phyloP scores from a whole-genome alignment of 64 coral and sea anemone species.

The Porites lutea region DNA sequence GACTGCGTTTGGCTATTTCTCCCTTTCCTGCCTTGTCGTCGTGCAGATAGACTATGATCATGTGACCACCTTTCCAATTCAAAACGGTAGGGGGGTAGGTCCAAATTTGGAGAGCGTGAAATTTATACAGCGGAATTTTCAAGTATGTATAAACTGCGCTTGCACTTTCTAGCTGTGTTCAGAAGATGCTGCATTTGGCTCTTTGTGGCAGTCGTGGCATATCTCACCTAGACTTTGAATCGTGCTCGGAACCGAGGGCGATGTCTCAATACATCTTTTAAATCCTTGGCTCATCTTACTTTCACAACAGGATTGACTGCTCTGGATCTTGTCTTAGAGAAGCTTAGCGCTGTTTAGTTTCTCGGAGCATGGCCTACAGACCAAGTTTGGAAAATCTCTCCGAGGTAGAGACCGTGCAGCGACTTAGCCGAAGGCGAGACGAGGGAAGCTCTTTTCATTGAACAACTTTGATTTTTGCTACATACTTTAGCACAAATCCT shows the following conservation, averaged over 20 bases:
- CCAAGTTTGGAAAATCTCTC: constrained; percentile 8
- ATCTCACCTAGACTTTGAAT: neutral
- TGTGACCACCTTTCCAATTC: too few relatives aligned
- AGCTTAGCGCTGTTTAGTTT: neutral
- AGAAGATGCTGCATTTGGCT: neutral
- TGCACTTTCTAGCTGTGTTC: too few relatives aligned
- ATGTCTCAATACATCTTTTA: constrained; percentile 13
- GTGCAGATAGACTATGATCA: too few relatives aligned
- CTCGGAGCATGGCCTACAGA: constrained; percentile 1
- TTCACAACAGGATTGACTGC: constrained; percentile 11
- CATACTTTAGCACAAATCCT: too few relatives aligned
- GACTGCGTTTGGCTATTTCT: too few relatives aligned
- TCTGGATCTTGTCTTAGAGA: neutral
- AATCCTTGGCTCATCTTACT: neutral
- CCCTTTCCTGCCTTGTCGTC: too few relatives aligned
- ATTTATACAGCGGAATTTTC: too few relatives aligned
- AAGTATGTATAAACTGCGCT: too few relatives aligned
- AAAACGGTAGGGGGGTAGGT: too few relatives aligned
- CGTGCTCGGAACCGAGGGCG: neutral
- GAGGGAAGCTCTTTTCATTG: neutral
- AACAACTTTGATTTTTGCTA: neutral
- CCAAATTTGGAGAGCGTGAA: too few relatives aligned
- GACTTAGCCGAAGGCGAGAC: neutral
- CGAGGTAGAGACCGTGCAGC: neutral
- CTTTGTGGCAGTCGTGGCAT: neutral